phyloP scores from a whole-genome alignment of 2,888 invertebrate genomes.

The Sminthurinus aureus region DNA sequence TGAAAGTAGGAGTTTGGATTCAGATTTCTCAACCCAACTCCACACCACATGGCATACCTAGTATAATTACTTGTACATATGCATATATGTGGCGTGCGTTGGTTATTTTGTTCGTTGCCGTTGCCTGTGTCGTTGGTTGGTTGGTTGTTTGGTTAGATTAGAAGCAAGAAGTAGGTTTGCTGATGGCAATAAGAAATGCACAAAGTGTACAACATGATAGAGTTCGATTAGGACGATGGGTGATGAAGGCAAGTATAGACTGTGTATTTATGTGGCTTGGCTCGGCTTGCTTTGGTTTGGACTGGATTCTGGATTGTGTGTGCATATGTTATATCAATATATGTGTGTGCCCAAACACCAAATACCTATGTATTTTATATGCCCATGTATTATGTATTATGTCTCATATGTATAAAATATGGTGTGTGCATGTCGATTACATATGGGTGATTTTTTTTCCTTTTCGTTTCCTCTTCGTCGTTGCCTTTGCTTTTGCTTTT shows the following conservation, averaged over 20 bases:
- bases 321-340: not conserved
- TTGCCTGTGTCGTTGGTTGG: not conserved
- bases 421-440: not conserved
- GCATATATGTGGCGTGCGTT: not conserved
- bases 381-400: not conserved
- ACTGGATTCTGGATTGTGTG: no score
- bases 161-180: no score
- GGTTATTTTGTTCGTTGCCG: not conserved
- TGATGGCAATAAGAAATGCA: not conserved
- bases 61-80: not conserved
- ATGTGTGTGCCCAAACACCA: not conserved
- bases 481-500: not conserved
- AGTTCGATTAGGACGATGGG: not conserved
- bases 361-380: not conserved
- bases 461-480: not conserved
- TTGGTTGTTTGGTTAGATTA: no score
- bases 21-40: not conserved
- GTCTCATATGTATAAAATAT: not conserved
- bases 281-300: no score
- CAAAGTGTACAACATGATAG: not conserved
- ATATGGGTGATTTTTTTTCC: not conserved
- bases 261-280: no score
- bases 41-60: not conserved
- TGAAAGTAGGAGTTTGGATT: not conserved
- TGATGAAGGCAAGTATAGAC: not conserved